Conservation (phyloP, 2,113 vertebrate species). For the Tenebrosternarchus preto region DNA sequence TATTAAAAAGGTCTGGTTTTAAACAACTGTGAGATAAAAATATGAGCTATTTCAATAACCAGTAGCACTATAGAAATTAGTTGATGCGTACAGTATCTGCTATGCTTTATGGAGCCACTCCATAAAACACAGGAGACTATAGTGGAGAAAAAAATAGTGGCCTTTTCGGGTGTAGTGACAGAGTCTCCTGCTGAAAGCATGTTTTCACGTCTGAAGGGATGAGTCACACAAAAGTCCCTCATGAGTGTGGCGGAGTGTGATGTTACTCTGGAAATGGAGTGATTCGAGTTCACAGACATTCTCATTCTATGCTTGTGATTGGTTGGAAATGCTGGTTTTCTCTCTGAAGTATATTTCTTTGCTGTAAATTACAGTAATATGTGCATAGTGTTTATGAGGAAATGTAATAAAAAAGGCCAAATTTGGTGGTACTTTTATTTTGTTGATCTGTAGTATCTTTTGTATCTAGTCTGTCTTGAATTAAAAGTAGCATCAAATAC, state of each 20-base stretch:
- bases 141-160: neutral
- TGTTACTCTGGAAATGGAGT: neutral
- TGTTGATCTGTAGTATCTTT: neutral
- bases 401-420: neutral
- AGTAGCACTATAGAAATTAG: neutral
- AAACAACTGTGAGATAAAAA: constrained; percentile 7
- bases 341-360: neutral
- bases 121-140: neutral
- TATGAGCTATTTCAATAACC: constrained; percentile 7
- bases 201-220: neutral
- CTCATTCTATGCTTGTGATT: too few relatives aligned
- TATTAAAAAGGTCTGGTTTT: constrained; percentile 7
- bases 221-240: neutral
- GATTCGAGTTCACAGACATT: constrained; percentile 1
- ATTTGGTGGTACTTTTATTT: neutral
- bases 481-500: neutral
- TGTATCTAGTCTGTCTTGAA: constrained; percentile 2
- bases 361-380: neutral
- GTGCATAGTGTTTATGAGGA: neutral
- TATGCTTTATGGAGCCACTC: neutral
- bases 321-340: neutral
- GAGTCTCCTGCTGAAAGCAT: neutral
- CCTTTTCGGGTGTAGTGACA: neutral
- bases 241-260: neutral
- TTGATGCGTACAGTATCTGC: neutral